Evolutionary conservation across 2,888 invertebrate genomes (phyloP).

Genomic region (Pyrochroa serraticornis): DNA sequence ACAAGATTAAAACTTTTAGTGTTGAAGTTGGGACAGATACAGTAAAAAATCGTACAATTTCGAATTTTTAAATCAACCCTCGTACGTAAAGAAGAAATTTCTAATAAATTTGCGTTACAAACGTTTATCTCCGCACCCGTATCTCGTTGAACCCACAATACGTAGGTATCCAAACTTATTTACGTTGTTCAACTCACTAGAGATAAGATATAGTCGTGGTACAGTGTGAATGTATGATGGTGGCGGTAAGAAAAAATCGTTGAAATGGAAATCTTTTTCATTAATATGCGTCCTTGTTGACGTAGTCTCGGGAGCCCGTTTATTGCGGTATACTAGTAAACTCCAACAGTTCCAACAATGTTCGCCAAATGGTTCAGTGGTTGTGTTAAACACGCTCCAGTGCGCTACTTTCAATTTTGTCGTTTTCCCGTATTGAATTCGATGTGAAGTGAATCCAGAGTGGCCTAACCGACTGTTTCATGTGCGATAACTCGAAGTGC

Average conservation of each 20-base stretch:
- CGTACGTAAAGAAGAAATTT: neutral
- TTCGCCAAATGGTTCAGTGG: constrained; percentile 17
- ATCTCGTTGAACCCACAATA: constrained; percentile 3
- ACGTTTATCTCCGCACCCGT: neutral
- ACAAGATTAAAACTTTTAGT: too few relatives aligned
- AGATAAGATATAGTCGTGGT: constrained; percentile 9
- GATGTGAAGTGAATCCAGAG: neutral
- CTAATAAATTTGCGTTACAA: neutral
- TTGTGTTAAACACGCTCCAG: neutral
- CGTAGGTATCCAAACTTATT: constrained; percentile 19
- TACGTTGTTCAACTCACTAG: constrained; percentile 15
- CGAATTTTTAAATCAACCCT: too few relatives aligned
- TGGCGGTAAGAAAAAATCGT: constrained; percentile 11
- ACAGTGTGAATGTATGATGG: constrained; percentile 5
- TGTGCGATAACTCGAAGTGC: neutral
- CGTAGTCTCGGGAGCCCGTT: constrained; percentile 14
- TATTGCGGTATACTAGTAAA: constrained; percentile 27
- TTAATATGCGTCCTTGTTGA: constrained; percentile 27
- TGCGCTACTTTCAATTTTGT: constrained; percentile 15
- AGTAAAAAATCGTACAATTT: too few relatives aligned
- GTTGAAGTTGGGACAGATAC: too few relatives aligned
- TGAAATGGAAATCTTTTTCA: constrained; percentile 25
- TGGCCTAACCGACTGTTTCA: neutral
- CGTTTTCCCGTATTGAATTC: neutral
- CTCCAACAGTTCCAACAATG: constrained; percentile 32